Evolutionary conservation across 1,140 invertebrate species (phyloP), one percentile per base, ranked within the genome.

Genomic region (Cotesia typhae): DNA sequence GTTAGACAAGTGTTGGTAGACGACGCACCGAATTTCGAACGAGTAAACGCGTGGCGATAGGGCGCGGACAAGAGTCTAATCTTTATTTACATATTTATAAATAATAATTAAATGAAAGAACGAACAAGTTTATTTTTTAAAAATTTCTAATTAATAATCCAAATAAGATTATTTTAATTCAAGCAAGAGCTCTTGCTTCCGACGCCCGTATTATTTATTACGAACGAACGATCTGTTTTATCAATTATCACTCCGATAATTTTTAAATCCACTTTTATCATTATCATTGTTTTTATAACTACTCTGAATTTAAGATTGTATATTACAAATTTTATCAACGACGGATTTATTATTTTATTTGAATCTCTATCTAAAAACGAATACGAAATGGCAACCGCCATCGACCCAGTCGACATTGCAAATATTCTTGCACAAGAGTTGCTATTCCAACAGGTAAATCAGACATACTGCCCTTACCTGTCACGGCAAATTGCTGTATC

Each of bases 341-440:
- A 59, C 59, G 55, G 64, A 71, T 60, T 36, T 63, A 70, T 69
- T 68, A 36, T 35, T 36, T 60, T 7, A 36, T 37, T 64, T 57
- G 38, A 36, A 28, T 28, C 28, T 28, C 28, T 2, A 28, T 37
- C 38, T 72, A 36, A 20, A 47, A 80, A 80, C 75, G 75, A 81
- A 78, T 52, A 79, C 70, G 72, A 77, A 75, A 86, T 85, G 85
- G 78, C 84, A 63, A 80, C 79, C 71, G 71, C 78, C 84, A 91
- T 93, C 87, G 92, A 94, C 88, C 91, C 92, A 77, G 90, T 91
- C 87, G 93, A 94, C 88, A 91, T 94, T 83, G 91, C 92, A 72
- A 93, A 91, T 86, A 92, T 94, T 84, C 89, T 94, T 77, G 92
- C 92, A 78, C 93, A 92, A 84, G 93, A 94, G 88, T 88, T 94